Percentiles rank a stretch among this genome's conserved stretches.
Conservation (phyloP, 2,797 vertebrate genomes). For the Pygocentrus nattereri region DNA sequence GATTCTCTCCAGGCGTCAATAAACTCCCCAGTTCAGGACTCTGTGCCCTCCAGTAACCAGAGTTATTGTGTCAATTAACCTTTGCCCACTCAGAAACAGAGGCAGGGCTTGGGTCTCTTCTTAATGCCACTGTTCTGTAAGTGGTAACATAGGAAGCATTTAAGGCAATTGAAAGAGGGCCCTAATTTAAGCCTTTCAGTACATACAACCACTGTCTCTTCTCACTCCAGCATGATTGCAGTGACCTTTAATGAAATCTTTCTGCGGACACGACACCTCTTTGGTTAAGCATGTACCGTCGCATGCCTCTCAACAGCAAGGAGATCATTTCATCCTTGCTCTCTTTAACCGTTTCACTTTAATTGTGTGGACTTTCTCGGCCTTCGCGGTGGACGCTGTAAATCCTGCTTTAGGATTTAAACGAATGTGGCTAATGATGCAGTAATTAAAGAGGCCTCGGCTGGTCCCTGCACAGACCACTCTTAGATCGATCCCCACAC, state of each 20-base stretch:
- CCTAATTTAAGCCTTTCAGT: not conserved
- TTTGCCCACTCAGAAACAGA: conserved; percentile 12
- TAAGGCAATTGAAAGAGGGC: not conserved
- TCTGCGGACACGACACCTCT: not conserved
- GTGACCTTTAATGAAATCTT: not conserved
- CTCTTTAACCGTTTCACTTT: not conserved
- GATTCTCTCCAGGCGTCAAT: not conserved
- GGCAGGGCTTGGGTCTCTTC: not conserved
- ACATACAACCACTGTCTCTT: not conserved
- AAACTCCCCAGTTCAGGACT: not conserved
- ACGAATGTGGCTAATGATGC: conserved; percentile 31
- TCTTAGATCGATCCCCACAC: not conserved
- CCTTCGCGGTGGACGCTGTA: not conserved
- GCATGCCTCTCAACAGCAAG: not conserved
- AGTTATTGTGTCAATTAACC: conserved; percentile 7
- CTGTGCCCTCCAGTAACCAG: not conserved
- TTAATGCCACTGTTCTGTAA: not conserved
- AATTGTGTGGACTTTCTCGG: not conserved
- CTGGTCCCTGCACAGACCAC: not conserved
- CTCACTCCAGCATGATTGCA: not conserved
- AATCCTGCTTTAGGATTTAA: conserved; percentile 17
- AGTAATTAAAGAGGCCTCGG: conserved; percentile 32
- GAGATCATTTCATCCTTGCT: not conserved
- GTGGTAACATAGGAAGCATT: not conserved
- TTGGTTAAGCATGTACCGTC: not conserved